Conservation (phyloP, 2,113 vertebrate genomes). For the Caranx ignobilis region DNA sequence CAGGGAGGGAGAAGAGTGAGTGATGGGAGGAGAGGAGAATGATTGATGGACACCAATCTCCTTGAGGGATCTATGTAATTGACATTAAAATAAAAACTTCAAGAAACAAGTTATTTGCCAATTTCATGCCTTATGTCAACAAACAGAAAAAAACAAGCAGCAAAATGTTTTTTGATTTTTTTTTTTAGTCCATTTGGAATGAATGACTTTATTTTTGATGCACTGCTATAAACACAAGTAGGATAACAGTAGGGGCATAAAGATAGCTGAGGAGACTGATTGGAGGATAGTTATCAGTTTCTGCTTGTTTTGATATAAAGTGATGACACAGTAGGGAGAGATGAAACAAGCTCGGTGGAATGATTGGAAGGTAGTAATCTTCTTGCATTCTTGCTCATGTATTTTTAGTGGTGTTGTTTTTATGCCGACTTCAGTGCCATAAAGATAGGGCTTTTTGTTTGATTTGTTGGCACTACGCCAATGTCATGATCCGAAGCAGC, state of each 20-base stretch:
- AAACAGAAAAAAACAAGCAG: constrained; percentile 15
- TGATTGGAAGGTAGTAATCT: constrained; percentile 68
- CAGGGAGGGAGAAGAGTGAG: constrained; percentile 29
- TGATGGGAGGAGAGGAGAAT: constrained; percentile 30
- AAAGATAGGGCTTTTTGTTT: constrained; percentile 47
- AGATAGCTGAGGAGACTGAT: constrained; percentile 54
- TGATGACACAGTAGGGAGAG: constrained; percentile 65
- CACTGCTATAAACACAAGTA: constrained; percentile 30
- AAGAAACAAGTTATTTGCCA: constrained; percentile 11
- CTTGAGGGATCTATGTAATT: constrained; percentile 38
- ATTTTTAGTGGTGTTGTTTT: constrained; percentile 71
- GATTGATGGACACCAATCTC: constrained; percentile 53
- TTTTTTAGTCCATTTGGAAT: constrained; percentile 17
- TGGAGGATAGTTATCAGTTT: constrained; percentile 63
- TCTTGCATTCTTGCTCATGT: constrained; percentile 50
- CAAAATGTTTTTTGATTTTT: constrained; percentile 4
- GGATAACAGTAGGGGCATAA: constrained; percentile 42
- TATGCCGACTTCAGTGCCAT: constrained; percentile 60
- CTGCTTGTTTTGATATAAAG: constrained; percentile 63
- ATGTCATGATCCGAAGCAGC: constrained; percentile 20
- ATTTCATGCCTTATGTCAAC: constrained; percentile 18
- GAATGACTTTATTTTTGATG: constrained; percentile 42
- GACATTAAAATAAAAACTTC: constrained; percentile 31
- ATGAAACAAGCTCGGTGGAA: constrained; percentile 57
- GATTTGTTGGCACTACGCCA: constrained; percentile 45